Evolutionary conservation across 2,113 vertebrate species (phyloP).

Genomic region (Scopus umbretta): DNA sequence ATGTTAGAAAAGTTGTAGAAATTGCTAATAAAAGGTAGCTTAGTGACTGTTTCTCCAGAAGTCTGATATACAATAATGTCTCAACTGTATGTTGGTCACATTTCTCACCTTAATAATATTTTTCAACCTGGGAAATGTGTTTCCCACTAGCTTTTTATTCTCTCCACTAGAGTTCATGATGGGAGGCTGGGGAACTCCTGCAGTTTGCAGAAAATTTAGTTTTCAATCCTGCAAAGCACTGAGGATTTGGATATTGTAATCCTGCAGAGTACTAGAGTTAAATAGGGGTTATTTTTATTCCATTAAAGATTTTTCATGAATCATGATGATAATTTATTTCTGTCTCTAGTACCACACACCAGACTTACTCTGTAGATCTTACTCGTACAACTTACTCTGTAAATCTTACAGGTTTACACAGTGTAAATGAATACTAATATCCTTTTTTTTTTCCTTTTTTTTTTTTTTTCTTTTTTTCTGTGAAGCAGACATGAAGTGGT

Average conservation of each 20-base stretch:
- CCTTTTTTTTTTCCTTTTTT: rapidly evolving
- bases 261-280: not conserved
- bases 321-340: not conserved
- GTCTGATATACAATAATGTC: not conserved
- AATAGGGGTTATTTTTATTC: not conserved
- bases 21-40: constrained; percentile 47
- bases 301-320: constrained; percentile 21
- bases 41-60: constrained; percentile 38
- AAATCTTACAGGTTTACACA: not conserved
- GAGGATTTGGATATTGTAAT: not conserved
- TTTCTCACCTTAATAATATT: not conserved
- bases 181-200: not conserved
- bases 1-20: constrained; percentile 34
- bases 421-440: not conserved
- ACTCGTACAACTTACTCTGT: not conserved
- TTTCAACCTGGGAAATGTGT: not conserved
- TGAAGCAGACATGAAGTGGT: not conserved
- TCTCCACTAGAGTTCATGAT: not conserved
- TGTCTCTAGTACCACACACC: not conserved
- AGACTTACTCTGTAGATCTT: not conserved
- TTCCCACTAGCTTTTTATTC: not conserved
- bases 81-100: constrained; percentile 7
- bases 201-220: not conserved
- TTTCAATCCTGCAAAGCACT: not conserved
- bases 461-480: not conserved